Evolutionary conservation across 1,140 invertebrate species (phyloP), one percentile per base, ranked within the genome.

Genomic region (Caenorhabditis latens): DNA sequence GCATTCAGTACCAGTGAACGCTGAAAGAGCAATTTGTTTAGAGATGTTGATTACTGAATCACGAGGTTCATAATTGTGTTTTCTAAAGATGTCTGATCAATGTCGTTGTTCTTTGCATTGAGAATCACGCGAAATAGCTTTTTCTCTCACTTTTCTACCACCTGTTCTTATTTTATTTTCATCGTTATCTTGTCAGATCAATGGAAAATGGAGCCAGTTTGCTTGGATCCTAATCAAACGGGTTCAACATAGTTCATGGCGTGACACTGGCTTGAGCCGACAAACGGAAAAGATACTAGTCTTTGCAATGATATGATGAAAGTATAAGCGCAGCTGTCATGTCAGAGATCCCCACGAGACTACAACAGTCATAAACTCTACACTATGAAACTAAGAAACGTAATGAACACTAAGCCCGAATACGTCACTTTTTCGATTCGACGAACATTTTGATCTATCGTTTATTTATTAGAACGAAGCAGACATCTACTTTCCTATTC

Each of bases 1-100:
- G 87, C 87, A 79, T 88, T 88, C 55, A 88, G 85, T 24, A 87
- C 89, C 19, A 88, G 21, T 42, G 85, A 86, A 53, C 83, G 67
- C 87, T 88, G 84, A 63, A 88, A 88, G 75, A 50, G 40, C 53
- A 63, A 71, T 21, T 16, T 9, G 21, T 65, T 32, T 32, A 32
- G 32, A 32, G 32, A 58, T 24, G 5, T 58, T 50, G 4, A 19
- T 9, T 63, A 19, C 9, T 50, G 21, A 61, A 40, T 75, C 84
- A 71, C 46, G 42, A n/a, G 65, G 19, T 50, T 79, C n/a, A 24
- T 53, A 48, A 4, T 14, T 79, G 71, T 46, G 71, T 86, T 67
- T 57, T 79, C 67, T 46, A n/a, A 16, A 57, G 67, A 79, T 42
- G 48, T 40, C 53, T 55, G 67, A 86, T 86, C 85, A 71, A n/a